These are phyloP conservation scores for Scolopax mira DNA, from an alignment of 2,113 vertebrate species.

Conservation along the genomic window DNA sequence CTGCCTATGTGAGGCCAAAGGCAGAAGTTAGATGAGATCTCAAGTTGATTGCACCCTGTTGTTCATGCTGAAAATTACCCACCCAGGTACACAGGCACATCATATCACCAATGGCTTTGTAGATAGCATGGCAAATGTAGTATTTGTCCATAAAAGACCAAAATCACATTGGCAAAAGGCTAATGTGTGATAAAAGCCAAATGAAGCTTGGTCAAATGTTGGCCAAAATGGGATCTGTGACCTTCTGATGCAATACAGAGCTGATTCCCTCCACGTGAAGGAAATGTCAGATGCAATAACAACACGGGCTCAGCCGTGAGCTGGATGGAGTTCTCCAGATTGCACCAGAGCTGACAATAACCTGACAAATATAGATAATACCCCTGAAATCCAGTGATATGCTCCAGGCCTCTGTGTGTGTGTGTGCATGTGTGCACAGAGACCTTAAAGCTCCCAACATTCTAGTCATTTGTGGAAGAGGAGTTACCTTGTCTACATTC, in stretches of 20 bases:
- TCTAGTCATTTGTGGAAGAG: neutral
- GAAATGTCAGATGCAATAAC: neutral
- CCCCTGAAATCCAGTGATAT: no score
- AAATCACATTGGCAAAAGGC: neutral
- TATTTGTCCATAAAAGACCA: neutral
- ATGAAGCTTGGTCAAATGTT: neutral
- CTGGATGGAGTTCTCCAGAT: neutral
- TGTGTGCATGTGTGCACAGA: no score
- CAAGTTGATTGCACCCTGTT: neutral
- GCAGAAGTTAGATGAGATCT: neutral
- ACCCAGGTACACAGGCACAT: fast-evolving
- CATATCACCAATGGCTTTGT: neutral
- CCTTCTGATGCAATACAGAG: neutral
- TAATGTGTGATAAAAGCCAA: neutral
- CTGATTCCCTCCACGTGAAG: neutral
- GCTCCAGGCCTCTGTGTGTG: neutral
- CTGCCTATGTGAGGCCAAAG: neutral
- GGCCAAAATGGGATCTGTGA: neutral
- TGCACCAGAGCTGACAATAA: fast-evolving
- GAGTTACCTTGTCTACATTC: neutral
- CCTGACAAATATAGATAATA: fast-evolving
- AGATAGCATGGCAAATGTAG: neutral
- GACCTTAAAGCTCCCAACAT: neutral
- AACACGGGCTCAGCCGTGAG: neutral
- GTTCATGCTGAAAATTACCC: neutral